These are phyloP conservation scores for Lasioglossum morio DNA, from an alignment of 2,888 invertebrate species.

Conservation along the genomic window DNA sequence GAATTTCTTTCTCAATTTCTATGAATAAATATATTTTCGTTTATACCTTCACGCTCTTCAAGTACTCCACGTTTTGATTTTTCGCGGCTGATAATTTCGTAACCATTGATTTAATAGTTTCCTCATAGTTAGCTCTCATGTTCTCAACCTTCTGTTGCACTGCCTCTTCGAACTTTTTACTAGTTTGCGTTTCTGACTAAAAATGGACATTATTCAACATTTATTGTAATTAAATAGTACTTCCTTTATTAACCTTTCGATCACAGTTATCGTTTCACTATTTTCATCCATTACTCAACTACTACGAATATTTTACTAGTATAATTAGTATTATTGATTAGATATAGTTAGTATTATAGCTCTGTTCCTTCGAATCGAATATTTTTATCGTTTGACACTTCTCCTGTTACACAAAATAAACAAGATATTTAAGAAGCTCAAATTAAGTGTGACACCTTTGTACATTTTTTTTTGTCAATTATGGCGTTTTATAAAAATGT, in stretches of 20 bases:
- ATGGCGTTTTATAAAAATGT: neutral
- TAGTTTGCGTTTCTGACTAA: slow-evolving; percentile 31
- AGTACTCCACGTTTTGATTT: slow-evolving; percentile 41
- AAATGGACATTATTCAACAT: neutral
- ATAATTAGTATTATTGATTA: neutral
- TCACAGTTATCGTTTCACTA: neutral
- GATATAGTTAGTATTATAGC: neutral
- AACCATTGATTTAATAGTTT: slow-evolving; percentile 31
- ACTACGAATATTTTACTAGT: neutral
- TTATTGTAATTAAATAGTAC: neutral
- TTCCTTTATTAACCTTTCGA: neutral
- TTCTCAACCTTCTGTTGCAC: slow-evolving; percentile 20
- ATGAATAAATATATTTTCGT: neutral
- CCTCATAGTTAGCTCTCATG: slow-evolving; percentile 37
- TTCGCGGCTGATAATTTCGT: slow-evolving; percentile 16
- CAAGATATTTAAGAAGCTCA: neutral
- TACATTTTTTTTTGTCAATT: neutral
- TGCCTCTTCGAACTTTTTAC: slow-evolving; percentile 35
- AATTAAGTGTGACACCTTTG: neutral
- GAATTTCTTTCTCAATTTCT: neutral
- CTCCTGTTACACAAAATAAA: neutral
- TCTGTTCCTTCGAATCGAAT: neutral
- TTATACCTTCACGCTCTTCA: slow-evolving; percentile 47
- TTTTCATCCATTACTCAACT: neutral
- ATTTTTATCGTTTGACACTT: neutral